Evolutionary conservation across 2,113 vertebrate genomes (phyloP).

Genomic region (Bombycilla garrulus): DNA sequence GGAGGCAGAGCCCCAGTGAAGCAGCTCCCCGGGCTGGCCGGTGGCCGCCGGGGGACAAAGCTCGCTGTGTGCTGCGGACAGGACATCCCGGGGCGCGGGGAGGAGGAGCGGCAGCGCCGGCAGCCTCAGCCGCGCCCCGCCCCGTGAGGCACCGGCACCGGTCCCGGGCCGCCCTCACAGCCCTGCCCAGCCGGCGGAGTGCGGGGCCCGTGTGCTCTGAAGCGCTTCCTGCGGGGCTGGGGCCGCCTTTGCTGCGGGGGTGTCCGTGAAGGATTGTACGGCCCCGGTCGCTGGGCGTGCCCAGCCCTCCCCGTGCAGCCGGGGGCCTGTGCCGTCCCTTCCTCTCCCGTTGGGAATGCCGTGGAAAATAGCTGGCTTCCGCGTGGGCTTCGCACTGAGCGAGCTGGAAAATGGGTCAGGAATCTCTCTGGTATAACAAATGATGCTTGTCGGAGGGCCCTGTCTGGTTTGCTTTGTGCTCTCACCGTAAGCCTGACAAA

Average conservation of each 20-base stretch:
- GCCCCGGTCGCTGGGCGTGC: not conserved
- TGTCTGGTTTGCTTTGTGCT: not conserved
- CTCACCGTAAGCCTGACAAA: not conserved
- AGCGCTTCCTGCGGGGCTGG: not conserved
- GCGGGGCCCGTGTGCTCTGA: not conserved
- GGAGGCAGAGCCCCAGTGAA: not conserved
- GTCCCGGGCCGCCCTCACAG: not conserved
- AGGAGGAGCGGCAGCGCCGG: not conserved
- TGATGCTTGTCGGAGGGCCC: not conserved
- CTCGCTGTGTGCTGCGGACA: not conserved
- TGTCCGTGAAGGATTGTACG: not conserved
- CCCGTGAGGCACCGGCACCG: no score
- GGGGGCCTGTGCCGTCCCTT: not conserved
- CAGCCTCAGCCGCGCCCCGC: not conserved
- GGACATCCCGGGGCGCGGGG: no score
- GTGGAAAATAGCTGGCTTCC: not conserved
- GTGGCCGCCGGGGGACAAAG: not conserved
- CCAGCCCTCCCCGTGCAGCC: not conserved
- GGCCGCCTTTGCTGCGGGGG: not conserved
- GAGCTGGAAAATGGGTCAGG: not conserved
- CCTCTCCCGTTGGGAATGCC: not conserved
- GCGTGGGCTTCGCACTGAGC: not conserved
- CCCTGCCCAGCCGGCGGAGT: not conserved
- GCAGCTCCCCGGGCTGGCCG: rapidly evolving
- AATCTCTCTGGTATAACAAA: not conserved